Percentiles rank a stretch among this genome's conserved stretches.
phyloP scores from a whole-genome alignment of 2,888 invertebrate species.

The Adelphocoris suturalis region DNA sequence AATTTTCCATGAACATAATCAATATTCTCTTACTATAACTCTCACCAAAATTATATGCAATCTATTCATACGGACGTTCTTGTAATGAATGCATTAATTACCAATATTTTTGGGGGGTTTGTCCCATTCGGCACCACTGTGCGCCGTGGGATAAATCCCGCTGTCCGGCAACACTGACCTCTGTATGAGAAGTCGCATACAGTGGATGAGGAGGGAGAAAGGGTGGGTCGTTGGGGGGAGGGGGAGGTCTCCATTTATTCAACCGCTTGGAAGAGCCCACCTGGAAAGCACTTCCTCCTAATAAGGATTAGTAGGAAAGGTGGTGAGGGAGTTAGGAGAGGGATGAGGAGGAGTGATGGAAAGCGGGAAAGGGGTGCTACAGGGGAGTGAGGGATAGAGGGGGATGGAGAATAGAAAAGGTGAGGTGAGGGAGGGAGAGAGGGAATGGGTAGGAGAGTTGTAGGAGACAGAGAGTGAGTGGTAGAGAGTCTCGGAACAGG shows the following conservation, averaged over 20 bases:
- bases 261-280: background rate
- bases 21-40: too few relatives aligned
- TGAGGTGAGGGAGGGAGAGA: constrained; percentile 4
- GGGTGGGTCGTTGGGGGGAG: background rate
- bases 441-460: background rate
- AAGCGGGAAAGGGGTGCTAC: background rate
- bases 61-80: too few relatives aligned
- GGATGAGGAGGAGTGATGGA: background rate
- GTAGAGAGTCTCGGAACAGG: background rate
- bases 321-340: background rate
- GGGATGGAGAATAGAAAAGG: background rate
- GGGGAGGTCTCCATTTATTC: background rate
- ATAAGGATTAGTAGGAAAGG: background rate
- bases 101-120: too few relatives aligned
- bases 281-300: constrained; percentile 1
- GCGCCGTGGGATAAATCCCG: too few relatives aligned
- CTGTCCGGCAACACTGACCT: too few relatives aligned
- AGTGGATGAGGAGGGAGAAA: too few relatives aligned
- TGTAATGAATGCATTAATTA: too few relatives aligned
- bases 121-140: too few relatives aligned
- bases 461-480: background rate
- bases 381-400: background rate
- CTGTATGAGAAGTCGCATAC: too few relatives aligned
- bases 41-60: too few relatives aligned
- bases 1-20: too few relatives aligned